phyloP scores from a whole-genome alignment of 2,888 invertebrate genomes.

The Drosophila picticornis region DNA sequence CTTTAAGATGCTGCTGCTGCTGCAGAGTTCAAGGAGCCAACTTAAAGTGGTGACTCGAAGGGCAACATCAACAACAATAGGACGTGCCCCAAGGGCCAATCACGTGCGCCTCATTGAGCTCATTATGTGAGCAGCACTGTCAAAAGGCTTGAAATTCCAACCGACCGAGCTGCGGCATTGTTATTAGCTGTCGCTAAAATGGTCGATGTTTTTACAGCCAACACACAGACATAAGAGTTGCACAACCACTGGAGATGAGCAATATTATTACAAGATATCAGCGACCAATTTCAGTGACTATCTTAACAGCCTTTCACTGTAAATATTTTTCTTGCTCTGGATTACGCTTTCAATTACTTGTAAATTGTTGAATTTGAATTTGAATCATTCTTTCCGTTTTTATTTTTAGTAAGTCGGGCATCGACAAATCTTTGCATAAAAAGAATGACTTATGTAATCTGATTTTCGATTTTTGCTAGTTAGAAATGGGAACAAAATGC shows the following conservation, averaged over 20 bases:
- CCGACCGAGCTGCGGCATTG: conserved; percentile 36
- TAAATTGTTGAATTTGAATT: background rate
- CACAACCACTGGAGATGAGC: background rate
- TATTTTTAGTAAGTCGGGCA: background rate
- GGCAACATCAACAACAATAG: conserved; percentile 44
- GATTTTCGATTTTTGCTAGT: background rate
- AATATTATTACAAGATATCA: background rate
- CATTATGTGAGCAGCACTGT: conserved; percentile 57
- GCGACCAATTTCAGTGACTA: background rate
- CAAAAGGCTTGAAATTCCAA: conserved; percentile 60
- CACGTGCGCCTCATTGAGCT: conserved; percentile 74
- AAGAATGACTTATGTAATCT: background rate
- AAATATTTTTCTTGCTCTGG: background rate
- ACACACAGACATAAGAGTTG: conserved; percentile 23
- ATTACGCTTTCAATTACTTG: background rate
- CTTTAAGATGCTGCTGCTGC: conserved; percentile 35
- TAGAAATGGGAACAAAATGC: background rate
- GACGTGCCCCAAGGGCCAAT: conserved; percentile 68
- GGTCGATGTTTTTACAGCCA: conserved; percentile 15
- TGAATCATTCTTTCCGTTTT: background rate
- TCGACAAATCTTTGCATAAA: background rate
- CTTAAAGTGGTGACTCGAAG: conserved; percentile 33
- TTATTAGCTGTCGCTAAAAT: conserved; percentile 46
- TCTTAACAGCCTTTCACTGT: background rate
- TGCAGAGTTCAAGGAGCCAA: conserved; percentile 27